A percentile compares a stretch with the other conserved stretches of the same genome.
These are phyloP conservation scores for Onychorhynchus coronatus DNA, from an alignment of 2,113 vertebrate genomes.

Conservation along the genomic window DNA sequence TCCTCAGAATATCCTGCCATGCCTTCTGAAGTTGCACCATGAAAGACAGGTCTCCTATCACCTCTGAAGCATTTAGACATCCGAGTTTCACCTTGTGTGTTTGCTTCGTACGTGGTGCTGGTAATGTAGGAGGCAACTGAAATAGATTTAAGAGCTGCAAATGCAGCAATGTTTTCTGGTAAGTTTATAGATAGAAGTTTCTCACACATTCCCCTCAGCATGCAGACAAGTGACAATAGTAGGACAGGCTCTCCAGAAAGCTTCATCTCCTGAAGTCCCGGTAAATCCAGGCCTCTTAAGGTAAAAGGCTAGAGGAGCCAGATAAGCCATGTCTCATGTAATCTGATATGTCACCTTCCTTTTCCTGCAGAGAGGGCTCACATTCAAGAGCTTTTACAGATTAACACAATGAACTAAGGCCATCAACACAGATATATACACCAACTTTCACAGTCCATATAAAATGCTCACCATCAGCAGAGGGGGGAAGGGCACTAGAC, in stretches of 20 bases:
- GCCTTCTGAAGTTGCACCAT: background rate
- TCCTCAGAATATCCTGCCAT: background rate
- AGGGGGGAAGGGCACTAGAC: background rate
- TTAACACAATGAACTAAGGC: background rate
- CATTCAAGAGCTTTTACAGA: constrained; percentile 1
- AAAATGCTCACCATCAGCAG: background rate
- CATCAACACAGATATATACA: background rate
- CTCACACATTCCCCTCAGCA: background rate
- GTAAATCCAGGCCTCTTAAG: constrained; percentile 33
- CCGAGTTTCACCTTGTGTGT: background rate
- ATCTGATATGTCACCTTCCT: constrained; percentile 6
- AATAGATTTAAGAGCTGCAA: background rate
- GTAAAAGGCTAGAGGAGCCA: constrained; percentile 19
- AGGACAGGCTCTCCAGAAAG: background rate
- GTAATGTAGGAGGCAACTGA: background rate
- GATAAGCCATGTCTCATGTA: constrained; percentile 4
- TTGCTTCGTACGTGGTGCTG: background rate
- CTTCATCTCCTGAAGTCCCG: background rate
- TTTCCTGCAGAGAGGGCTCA: background rate
- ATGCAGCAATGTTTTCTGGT: background rate
- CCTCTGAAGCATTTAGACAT: background rate
- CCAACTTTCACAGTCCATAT: background rate
- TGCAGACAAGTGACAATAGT: background rate
- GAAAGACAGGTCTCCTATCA: background rate
- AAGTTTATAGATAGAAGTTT: background rate